phyloP scores from a whole-genome alignment of 2,888 invertebrate genomes.

The Theodoxus fluviatilis region DNA sequence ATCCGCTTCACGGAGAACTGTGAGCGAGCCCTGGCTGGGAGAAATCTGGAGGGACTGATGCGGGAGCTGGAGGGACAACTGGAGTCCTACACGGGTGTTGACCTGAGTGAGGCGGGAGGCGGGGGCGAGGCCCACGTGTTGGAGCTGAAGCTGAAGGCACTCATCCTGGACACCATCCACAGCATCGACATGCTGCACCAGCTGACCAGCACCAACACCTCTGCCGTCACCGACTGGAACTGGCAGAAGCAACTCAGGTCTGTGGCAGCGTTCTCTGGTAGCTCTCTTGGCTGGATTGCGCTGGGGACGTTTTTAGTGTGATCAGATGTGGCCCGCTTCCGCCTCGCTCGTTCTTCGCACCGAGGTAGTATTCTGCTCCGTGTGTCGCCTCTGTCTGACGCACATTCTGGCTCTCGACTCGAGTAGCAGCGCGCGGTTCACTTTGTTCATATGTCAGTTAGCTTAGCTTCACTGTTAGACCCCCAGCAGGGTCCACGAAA shows the following conservation, averaged over 20 bases:
- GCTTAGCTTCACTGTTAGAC: too few relatives aligned
- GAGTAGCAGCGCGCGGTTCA: too few relatives aligned
- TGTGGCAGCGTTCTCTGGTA: not conserved
- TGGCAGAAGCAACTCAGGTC: slow-evolving; percentile 94
- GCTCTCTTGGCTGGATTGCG: not conserved
- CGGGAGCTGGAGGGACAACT: slow-evolving; percentile 64
- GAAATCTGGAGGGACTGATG: slow-evolving; percentile 63
- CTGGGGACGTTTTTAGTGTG: not conserved
- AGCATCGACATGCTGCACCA: slow-evolving; percentile 83
- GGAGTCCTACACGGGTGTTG: slow-evolving; percentile 66
- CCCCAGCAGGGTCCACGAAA: too few relatives aligned
- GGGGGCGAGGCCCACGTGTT: slow-evolving; percentile 67
- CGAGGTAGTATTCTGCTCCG: too few relatives aligned
- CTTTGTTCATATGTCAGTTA: too few relatives aligned
- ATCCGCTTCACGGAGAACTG: slow-evolving; percentile 84
- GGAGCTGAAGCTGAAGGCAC: slow-evolving; percentile 86
- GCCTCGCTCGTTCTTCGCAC: too few relatives aligned
- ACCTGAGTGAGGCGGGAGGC: slow-evolving; percentile 52
- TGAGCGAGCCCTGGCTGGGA: slow-evolving; percentile 79
- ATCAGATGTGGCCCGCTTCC: too few relatives aligned
- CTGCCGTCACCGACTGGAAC: slow-evolving; percentile 79
- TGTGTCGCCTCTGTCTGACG: too few relatives aligned
- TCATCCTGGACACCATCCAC: slow-evolving; percentile 92
- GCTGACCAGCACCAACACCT: slow-evolving; percentile 74
- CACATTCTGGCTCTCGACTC: too few relatives aligned